These are phyloP conservation scores for Suillia variegata DNA, from an alignment of 2,888 invertebrate species.

Conservation along the genomic window DNA sequence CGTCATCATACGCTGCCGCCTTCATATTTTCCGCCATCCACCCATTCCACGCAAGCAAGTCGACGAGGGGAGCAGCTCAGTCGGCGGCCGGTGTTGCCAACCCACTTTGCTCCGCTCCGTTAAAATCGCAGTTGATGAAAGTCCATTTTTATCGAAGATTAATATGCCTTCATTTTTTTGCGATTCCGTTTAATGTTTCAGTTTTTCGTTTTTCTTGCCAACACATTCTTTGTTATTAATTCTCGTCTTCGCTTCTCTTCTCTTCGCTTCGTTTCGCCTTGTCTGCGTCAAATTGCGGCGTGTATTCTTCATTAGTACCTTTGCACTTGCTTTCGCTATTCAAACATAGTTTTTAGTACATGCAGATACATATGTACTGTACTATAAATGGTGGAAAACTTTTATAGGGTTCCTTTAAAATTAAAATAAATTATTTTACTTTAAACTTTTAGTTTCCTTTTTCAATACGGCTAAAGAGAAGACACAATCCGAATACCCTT, in stretches of 20 bases:
- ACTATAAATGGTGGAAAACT: too few species aligned
- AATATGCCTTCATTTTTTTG: constrained; percentile 14
- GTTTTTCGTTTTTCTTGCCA: too few species aligned
- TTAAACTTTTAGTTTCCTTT: too few species aligned
- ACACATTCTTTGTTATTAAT: too few species aligned
- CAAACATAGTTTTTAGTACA: not conserved
- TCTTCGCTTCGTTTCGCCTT: not conserved
- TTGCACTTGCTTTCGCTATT: not conserved
- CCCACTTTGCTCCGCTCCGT: too few species aligned
- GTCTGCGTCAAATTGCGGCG: not conserved
- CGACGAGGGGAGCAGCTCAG: too few species aligned
- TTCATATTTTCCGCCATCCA: not conserved
- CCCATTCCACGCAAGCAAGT: not conserved
- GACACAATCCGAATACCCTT: too few species aligned
- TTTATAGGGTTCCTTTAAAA: too few species aligned
- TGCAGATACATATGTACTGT: too few species aligned
- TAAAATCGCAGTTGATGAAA: constrained; percentile 15
- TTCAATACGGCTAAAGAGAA: too few species aligned
- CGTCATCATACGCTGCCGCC: not conserved
- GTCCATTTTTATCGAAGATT: constrained; percentile 23
- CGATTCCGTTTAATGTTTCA: not conserved
- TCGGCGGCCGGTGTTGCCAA: not conserved
- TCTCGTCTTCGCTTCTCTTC: not conserved
- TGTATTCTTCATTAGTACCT: not conserved
- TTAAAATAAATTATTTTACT: too few species aligned